A percentile compares a stretch with the other conserved stretches of the same genome.
Conservation (phyloP, 2,113 vertebrate species). For the Noctilio leporinus region DNA sequence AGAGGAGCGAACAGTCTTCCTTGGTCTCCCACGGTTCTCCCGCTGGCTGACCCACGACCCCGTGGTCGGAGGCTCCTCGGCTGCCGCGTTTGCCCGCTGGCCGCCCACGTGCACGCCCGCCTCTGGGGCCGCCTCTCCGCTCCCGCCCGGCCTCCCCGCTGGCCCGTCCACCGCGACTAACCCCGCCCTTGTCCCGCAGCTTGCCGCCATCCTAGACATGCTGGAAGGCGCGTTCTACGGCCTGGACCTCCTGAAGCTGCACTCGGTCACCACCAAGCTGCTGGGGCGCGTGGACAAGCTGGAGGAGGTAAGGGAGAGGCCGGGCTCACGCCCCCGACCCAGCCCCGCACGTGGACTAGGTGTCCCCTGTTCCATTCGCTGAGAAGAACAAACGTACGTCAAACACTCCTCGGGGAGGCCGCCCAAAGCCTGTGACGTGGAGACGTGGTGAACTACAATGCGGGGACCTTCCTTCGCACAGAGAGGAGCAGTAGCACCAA, state of each 20-base stretch:
- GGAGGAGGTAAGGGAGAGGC: conserved; percentile 86
- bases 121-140: conserved; percentile 84
- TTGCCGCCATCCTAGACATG: conserved; percentile 91
- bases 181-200: conserved; percentile 76
- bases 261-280: conserved; percentile 89
- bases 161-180: not conserved
- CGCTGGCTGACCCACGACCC: conserved; percentile 59
- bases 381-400: not conserved
- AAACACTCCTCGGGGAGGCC: too few species aligned
- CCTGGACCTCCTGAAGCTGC: conserved; percentile 93
- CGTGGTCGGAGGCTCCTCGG: conserved; percentile 79
- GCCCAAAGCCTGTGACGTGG: too few species aligned
- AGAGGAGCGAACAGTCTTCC: not conserved
- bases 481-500: not conserved
- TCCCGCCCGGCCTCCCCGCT: conserved; percentile 62
- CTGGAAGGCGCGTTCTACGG: conserved; percentile 94
- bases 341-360: too few species aligned
- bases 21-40: not conserved
- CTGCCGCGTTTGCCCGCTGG: conserved; percentile 83
- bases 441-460: not conserved
- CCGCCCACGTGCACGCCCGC: conserved; percentile 84
- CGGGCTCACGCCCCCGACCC: not conserved
- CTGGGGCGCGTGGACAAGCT: conserved; percentile 88
- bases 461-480: not conserved
- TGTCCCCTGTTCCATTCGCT: not conserved